Evolutionary conservation across 2,888 invertebrate genomes (phyloP), one percentile per base, ranked within the genome.

Genomic region (Proisotoma minuta): DNA sequence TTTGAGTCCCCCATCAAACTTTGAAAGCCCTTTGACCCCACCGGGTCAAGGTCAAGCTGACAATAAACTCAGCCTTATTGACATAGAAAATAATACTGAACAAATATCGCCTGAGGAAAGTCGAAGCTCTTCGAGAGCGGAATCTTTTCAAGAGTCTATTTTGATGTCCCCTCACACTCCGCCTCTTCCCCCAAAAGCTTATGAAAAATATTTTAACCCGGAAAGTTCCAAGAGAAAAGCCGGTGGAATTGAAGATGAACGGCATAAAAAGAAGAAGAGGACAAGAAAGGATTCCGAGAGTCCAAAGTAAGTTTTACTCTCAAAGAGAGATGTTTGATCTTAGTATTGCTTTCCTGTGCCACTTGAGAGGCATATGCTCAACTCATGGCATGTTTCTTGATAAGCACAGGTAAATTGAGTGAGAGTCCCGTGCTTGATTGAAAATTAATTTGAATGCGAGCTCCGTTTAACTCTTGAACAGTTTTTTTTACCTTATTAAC

Each of bases 161-260:
- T 57, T 56, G 4, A 57, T 59, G 54, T 87, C 87, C 1, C 88
- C 88, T 0, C 87, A 87, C 76, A 87, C 88, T 2, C 87, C 88
- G 0, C 80, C 83, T 1, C 79, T 81, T 54, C 85, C 85, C 1
- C 84, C 84, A 62, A 75, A 79, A 62, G 76, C 76, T 1, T 82
- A 81, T 75, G 82, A 82, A 34, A 64, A 67, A 20, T 71, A 68
- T 58, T 57, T 64, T 49, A 65, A 63, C 20, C 64, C 63, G 0
- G 62, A 20, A 28, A 50, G 15, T 26, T 54, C 40, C 52, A 62
- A 53, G 53, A 59, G 43, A 58, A 58, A 28, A 50, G 56, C 26
- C 3, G 23, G 18, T 1, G 23, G 20, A 10, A 20, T n/a, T 29
- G 58, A 50, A 8, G 23, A 34, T 18, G 58, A 28, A 39, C 60